phyloP scores from a whole-genome alignment of 1,140 invertebrate genomes.

The Trichonephila clavipes region DNA sequence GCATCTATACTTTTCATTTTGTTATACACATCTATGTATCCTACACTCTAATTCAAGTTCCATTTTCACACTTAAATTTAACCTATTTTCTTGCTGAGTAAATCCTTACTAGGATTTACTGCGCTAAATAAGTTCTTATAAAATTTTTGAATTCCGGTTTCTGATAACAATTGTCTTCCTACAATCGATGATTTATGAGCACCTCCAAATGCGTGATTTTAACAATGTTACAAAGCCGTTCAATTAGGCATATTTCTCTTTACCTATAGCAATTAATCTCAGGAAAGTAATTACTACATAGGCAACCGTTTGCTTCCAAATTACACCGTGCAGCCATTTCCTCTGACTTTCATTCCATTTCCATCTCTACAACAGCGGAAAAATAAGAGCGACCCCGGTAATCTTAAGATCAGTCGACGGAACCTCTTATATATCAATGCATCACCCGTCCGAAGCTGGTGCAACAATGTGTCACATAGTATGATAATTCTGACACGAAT shows the following conservation, averaged over 20 bases:
- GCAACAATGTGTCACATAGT: background rate
- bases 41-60: too few relatives aligned
- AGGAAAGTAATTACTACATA: background rate
- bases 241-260: background rate
- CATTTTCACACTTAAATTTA: too few relatives aligned
- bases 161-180: too few relatives aligned
- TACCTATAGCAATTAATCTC: background rate
- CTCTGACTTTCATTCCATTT: background rate
- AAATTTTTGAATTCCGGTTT: too few relatives aligned
- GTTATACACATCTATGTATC: too few relatives aligned
- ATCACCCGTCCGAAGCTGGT: background rate
- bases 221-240: too few relatives aligned
- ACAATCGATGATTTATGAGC: too few relatives aligned
- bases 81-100: too few relatives aligned
- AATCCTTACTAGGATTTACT: too few relatives aligned
- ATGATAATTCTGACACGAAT: background rate
- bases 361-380: background rate
- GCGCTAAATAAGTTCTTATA: too few relatives aligned
- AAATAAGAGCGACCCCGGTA: background rate
- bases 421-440: background rate
- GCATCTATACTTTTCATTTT: too few relatives aligned
- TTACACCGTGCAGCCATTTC: background rate
- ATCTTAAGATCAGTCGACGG: background rate
- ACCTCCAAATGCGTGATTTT: too few relatives aligned
- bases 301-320: background rate